Base-by-base conservation (phyloP, 92 coral and sea anemone genomes). In the Zoanthus sociatus region DNA sequence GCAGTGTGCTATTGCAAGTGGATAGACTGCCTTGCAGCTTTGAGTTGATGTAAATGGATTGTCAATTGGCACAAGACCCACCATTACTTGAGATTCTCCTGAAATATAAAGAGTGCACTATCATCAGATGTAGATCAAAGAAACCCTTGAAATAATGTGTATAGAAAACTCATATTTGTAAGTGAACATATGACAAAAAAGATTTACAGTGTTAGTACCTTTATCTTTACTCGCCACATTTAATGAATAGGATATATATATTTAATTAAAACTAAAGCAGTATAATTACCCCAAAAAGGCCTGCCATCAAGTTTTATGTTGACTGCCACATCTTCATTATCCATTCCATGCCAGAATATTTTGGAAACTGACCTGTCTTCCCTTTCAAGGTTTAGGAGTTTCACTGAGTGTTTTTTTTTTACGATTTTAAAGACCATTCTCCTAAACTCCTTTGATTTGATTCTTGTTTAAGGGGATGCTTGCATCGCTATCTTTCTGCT, bases 21-120 rank as follows among this genome's bases (percentile, higher is more conserved):
- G 91, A 18, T 20, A 88, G 31, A 88, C 91, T 82, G 91, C 82
- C 74, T 88, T 88, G 83, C 88, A 88, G 50, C 87, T 88, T 68
- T 88, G 91, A 37, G 83, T 88, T 31, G 84, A 46, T 7, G 91
- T 17, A 26, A 88, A 88, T 75, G 91, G 84, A n/a, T 77, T 46
- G 64, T 83, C 30, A 32, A 83, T 82, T 21, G 91, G 88, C 32
- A 83, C 88, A 74, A 88, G 74, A 48, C 53, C 53, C 37, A 32
- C 90, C 85, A 87, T 68, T 14, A 87, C 86, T 87, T 87, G 90
- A 79, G 33, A 78, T 87, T 87, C 77, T 18, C 89, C 89, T 86
- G 75, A 46, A 86, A 79, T 51, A 78, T 78, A 9, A 6, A 77
- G 51, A 14, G 3, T 47, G 15, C 20, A 56, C n/a, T 0, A 56